phyloP scores from a whole-genome alignment of 2,797 vertebrate genomes.

The Crocodylus rhombifer region DNA sequence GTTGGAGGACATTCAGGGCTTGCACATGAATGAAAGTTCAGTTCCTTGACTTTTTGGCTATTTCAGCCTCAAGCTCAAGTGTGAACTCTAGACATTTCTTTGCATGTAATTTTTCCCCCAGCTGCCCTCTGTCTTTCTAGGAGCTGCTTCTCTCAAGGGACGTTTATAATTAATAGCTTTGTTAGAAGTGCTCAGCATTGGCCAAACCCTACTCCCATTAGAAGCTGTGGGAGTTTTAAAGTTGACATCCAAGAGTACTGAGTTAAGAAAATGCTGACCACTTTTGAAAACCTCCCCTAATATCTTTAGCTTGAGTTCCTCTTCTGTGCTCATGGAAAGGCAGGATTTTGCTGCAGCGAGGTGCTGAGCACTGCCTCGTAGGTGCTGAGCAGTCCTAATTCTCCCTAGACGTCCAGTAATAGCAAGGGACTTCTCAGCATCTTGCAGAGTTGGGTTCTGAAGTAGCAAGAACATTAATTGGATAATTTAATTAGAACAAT shows the following conservation, averaged over 20 bases:
- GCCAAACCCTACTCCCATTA: background rate
- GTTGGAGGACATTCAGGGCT: background rate
- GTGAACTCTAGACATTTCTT: background rate
- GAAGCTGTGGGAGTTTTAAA: background rate
- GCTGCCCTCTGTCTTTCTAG: background rate
- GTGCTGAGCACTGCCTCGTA: background rate
- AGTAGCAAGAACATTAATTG: background rate
- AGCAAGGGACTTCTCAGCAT: background rate
- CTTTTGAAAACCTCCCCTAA: background rate
- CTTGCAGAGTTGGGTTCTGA: background rate
- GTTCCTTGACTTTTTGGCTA: background rate
- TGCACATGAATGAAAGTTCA: background rate
- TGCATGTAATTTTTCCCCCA: background rate
- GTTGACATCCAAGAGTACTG: fast-evolving
- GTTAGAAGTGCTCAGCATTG: background rate
- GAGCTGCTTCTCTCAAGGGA: background rate
- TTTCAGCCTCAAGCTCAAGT: background rate
- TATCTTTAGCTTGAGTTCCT: background rate
- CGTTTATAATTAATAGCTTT: background rate
- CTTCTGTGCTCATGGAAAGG: background rate
- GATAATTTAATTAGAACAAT: conserved; percentile 25
- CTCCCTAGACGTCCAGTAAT: background rate
- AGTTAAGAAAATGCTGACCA: background rate
- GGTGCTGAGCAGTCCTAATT: background rate
- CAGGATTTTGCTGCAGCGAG: background rate